A percentile compares a stretch with the other conserved stretches of the same genome.
These are phyloP conservation scores for Gymnarchus niloticus DNA, from an alignment of 2,113 vertebrate genomes.

Conservation along the genomic window DNA sequence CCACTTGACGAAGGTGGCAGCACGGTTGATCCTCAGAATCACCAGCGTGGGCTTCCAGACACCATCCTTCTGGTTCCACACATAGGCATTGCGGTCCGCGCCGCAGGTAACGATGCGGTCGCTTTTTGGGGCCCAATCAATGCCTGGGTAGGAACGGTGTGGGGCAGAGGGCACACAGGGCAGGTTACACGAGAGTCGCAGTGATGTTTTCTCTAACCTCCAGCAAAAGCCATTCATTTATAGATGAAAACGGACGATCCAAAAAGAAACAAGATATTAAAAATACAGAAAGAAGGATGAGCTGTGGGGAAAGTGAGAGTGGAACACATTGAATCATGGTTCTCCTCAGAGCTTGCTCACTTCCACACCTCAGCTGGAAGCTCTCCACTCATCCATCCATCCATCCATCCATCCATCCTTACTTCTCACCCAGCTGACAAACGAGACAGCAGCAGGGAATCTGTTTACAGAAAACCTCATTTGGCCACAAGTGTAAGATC, in stretches of 20 bases:
- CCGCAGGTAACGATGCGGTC: slow-evolving; percentile 97
- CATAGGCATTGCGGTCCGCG: slow-evolving; percentile 94
- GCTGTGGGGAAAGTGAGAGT: background rate
- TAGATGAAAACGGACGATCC: background rate
- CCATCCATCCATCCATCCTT: background rate
- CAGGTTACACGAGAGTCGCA: background rate
- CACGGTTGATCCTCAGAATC: slow-evolving; percentile 94
- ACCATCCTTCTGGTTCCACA: slow-evolving; percentile 96
- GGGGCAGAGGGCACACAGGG: too few relatives aligned
- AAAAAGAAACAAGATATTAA: background rate
- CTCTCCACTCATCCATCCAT: background rate
- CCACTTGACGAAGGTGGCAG: slow-evolving; percentile 97
- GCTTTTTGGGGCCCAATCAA: slow-evolving; percentile 98
- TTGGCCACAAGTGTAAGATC: background rate
- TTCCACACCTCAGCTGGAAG: background rate
- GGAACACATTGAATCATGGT: background rate
- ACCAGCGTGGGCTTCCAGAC: slow-evolving; percentile 97
- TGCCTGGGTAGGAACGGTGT: slow-evolving; percentile 66
- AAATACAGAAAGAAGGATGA: too few relatives aligned
- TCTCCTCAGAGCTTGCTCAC: background rate
- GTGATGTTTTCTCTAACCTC: background rate
- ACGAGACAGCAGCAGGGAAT: background rate
- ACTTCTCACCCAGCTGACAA: background rate
- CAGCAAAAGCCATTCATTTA: background rate
- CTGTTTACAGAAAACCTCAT: background rate